Conservation (phyloP, 2,113 vertebrate species). For the Lipotes vexillifer region DNA sequence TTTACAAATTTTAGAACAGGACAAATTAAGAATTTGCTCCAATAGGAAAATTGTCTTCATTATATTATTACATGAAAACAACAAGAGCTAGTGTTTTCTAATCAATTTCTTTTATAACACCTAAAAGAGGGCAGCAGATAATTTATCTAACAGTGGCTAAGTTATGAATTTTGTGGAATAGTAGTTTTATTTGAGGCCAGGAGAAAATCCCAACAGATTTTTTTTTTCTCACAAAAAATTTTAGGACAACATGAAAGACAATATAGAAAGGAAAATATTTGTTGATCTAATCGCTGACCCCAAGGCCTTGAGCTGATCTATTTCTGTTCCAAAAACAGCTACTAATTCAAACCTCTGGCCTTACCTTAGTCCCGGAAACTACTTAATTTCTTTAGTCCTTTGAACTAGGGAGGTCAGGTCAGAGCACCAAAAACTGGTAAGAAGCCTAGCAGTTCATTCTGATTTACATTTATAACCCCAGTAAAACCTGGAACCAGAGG, state of each 20-base stretch:
- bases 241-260: background rate
- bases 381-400: background rate
- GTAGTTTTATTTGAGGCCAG: background rate
- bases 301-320: background rate
- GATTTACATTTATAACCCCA: background rate
- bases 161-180: background rate
- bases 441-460: background rate
- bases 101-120: background rate
- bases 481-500: background rate
- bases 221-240: background rate
- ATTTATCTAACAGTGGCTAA: background rate
- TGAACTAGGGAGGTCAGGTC: background rate
- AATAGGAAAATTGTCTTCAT: background rate
- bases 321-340: background rate
- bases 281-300: background rate
- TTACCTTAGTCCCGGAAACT: background rate
- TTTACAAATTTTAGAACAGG: slow-evolving; percentile 15
- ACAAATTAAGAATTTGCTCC: background rate
- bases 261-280: background rate
- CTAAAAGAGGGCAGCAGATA: background rate
- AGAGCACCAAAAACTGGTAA: background rate
- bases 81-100: slow-evolving; percentile 8
- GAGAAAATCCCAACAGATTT: background rate
- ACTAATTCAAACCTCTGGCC: background rate
- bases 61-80: background rate